Conservation (phyloP, 2,797 vertebrate species). For the Pangasius macronema region DNA sequence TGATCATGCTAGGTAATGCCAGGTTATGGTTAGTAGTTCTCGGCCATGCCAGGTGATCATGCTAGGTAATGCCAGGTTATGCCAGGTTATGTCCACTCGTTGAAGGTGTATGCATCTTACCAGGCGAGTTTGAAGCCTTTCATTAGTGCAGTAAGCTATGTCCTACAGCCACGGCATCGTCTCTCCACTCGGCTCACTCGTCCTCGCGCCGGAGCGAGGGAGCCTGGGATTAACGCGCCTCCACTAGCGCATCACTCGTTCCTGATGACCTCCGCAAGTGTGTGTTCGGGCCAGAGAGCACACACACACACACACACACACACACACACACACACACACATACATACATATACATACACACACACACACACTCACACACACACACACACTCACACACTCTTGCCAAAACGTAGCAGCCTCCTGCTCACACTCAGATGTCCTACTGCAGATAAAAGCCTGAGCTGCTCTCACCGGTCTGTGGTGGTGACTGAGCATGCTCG, state of each 20-base stretch:
- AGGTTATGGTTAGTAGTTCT: too few relatives aligned
- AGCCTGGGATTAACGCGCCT: constrained; percentile 48
- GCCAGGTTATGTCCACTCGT: background rate
- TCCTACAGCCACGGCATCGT: constrained; percentile 72
- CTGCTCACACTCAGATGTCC: constrained; percentile 39
- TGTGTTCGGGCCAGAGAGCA: background rate
- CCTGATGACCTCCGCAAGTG: background rate
- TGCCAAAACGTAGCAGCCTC: constrained; percentile 56
- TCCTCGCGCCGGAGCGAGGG: constrained; percentile 54
- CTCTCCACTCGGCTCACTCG: constrained; percentile 70
- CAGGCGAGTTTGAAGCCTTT: constrained; percentile 92
- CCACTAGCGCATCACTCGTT: constrained; percentile 24
- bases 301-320: constrained; percentile 33
- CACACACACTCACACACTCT: constrained; percentile 16
- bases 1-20: too few relatives aligned
- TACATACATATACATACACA: background rate
- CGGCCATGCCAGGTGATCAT: background rate
- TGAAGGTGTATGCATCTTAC: constrained; percentile 69
- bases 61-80: constrained; percentile 11
- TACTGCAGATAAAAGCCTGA: constrained; percentile 62
- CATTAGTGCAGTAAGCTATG: constrained; percentile 81
- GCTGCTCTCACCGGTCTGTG: constrained; percentile 45
- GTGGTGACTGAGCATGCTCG: constrained; percentile 64
- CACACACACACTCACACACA: constrained; percentile 24
- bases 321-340: background rate